Base-by-base conservation (phyloP, 2,113 vertebrate species). In the Oreochromis spilurus region DNA sequence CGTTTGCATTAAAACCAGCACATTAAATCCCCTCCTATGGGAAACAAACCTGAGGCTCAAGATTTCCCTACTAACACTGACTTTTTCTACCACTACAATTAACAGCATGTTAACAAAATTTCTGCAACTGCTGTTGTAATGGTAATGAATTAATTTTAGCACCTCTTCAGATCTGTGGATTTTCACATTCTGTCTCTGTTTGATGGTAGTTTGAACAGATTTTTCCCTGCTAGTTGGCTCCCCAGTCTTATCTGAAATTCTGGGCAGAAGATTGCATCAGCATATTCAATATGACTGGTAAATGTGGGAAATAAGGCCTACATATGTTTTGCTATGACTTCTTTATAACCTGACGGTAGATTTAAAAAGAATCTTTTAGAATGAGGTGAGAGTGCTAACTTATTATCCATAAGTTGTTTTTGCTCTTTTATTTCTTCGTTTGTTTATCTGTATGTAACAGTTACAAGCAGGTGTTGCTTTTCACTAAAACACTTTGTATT, bases 211-310 rank as follows among this genome's bases (percentile, higher is more conserved):
- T 70, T 70, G 81, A 89, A 43, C 62, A 85, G 78, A 85, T 87
- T 58, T 81, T 48, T 31, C 81, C 81, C 86, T n/a, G 85, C 83
- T 75, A n/a, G 81, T 54, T 40, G 62, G 29, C 57, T 78, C 87
- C 86, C 84, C 19, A 16, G 78, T 85, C 87, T 78, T 88, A 26
- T 81, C 62, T 88, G 85, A 93, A 92, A 92, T 84, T 43, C 75
- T 54, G 79, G 70, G 83, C 79, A 77, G 62, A 79, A 81, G 84
- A 93, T 94, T 94, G 78, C 89, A 93, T 95, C 91, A 91, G 84
- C 89, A 88, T 89, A 90, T 91, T 92, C 83, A 91, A 79, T 84
- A 88, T 21, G 81, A 89, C 78, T 84, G 58, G 48, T 11, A 77
- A 90, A 86, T 82, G 81, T 84, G 72, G 62, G 80, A 87, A 87